Percentiles rank a stretch among this genome's conserved stretches.
phyloP scores from a whole-genome alignment of 2,888 invertebrate genomes.

The Coelopa pilipes region DNA sequence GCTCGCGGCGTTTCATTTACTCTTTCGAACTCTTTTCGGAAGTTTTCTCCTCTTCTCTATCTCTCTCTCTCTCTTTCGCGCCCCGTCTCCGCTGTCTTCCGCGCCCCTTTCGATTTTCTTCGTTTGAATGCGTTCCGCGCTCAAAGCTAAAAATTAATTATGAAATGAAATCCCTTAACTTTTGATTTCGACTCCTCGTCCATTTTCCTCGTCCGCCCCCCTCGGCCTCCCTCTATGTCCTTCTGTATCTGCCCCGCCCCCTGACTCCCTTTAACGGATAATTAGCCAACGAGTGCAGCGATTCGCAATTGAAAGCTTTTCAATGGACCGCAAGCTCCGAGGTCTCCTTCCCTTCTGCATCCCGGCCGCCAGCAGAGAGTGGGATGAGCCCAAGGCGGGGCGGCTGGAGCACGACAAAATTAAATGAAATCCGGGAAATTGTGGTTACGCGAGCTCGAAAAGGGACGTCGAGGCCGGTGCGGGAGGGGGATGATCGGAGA shows the following conservation, averaged over 20 bases:
- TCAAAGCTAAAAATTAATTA: slow-evolving; percentile 23
- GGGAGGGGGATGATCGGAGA: too few species aligned
- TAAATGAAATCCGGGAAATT: too few species aligned
- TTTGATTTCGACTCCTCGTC: slow-evolving; percentile 1
- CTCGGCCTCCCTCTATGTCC: too few species aligned
- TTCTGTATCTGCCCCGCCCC: slow-evolving; percentile 28
- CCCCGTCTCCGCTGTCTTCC: neutral
- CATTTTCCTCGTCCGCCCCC: too few species aligned
- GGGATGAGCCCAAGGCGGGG: too few species aligned
- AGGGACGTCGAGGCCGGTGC: too few species aligned
- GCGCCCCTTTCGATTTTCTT: neutral
- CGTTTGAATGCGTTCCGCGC: slow-evolving; percentile 1
- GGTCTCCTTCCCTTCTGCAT: too few species aligned
- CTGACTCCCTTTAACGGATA: slow-evolving; percentile 24
- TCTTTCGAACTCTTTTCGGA: neutral
- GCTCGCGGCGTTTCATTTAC: neutral
- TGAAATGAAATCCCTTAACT: slow-evolving; percentile 19
- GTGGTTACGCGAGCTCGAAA: too few species aligned
- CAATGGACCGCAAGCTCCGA: too few species aligned
- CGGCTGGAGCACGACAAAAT: too few species aligned
- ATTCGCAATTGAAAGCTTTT: slow-evolving; percentile 28
- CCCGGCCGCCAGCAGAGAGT: too few species aligned
- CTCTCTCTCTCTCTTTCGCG: neutral
- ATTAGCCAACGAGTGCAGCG: neutral
- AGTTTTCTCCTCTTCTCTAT: neutral